Base-by-base conservation (phyloP, 2,113 vertebrate genomes). In the Anas platyrhynchos region DNA sequence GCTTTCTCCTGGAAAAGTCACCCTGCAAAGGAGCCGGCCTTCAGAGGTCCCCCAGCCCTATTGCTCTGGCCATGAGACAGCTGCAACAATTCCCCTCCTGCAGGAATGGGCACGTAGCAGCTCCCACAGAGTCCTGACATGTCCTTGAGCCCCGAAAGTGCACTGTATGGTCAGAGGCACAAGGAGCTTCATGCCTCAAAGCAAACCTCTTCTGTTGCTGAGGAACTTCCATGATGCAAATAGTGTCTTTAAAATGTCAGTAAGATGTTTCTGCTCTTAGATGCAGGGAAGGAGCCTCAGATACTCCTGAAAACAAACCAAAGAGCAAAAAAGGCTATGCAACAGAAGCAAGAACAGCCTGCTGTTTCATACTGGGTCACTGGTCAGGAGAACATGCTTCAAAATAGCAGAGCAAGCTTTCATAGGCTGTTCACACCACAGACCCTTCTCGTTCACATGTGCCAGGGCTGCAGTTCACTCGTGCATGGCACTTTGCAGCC, bases 291-390 rank as follows among this genome's bases (percentile, higher is more conserved):
- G 66, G 69, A 98, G 94, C 27, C 94, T 98, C 32, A 7, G 93
- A 20, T 95, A 98, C 80, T 80, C 96, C 34, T 98, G 13, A 97
- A 86, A 98, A 81, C 63, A 98, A 38, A 72, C 98, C 98, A 1
- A 92, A 71, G 54, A 98, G 98, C 89, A 97, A 59, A 55, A 98
- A 90, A 88, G 98, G 98, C 62, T 98, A 98, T n/a, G 16, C 59
- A 32, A 58, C 98, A 58, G 97, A 97, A 91, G 98, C 98, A 41
- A 98, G 98, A 88, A 98, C 98, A 32, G 66, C 97, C 4, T 15
- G 34, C 5, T 97, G 98, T 9, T 98, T 99, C 91, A 74, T 87
- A 5, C 55, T 86, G 20, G 83, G 13, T 26, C 17, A 34, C 97
- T 98, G 97, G 97, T 98, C 88, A 91, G 81, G 22, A 11, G 25